Evolutionary conservation across 2,113 vertebrate genomes (phyloP), one percentile per base, ranked within the genome.

Genomic region (Mus musculus): DNA sequence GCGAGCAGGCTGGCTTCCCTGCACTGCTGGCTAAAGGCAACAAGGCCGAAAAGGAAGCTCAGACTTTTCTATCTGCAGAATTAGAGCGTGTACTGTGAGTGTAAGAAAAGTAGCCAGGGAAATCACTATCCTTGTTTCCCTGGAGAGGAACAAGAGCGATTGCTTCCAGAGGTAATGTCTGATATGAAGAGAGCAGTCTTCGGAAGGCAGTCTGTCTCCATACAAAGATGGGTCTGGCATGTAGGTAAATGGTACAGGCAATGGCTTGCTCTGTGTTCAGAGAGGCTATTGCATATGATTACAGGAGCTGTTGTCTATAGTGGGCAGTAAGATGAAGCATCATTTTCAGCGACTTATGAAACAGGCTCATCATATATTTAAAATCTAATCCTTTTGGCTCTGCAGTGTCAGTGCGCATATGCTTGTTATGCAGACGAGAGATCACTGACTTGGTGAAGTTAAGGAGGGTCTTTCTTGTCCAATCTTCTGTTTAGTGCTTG

Each of bases 61-160:
- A 3, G 33, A 52, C 46, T 65, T 90, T 84, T 54, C 1, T 85
- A 88, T 95, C 80, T 85, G 19, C 69, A 42, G 39, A 24, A 24
- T 75, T 22, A 42, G n/a, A 39, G 71, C 39, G 39, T 73, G 8
- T 73, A 1, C 71, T 67, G 65, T 56, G 88, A 86, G 19, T 30
- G 71, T 91, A 93, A 90, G 95, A 81, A 95, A 90, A 92, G 89
- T 33, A 91, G 76, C 87, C 87, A 90, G 90, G 42, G 65, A 42
- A 94, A 56, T 90, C 88, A 80, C 5, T 39, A 42, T 84, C 46
- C 93, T 94, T 90, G 24, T 91, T 90, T 93, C 89, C 19, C 93
- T 86, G 73, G 81, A 88, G 91, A 90, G 80, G 84, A 89, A 76
- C 59, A 30, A 80, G 61, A 94, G 88, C 77, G 89, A 76, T 33